Conservation (phyloP, 2,113 vertebrate genomes). For the Centropristis striata region DNA sequence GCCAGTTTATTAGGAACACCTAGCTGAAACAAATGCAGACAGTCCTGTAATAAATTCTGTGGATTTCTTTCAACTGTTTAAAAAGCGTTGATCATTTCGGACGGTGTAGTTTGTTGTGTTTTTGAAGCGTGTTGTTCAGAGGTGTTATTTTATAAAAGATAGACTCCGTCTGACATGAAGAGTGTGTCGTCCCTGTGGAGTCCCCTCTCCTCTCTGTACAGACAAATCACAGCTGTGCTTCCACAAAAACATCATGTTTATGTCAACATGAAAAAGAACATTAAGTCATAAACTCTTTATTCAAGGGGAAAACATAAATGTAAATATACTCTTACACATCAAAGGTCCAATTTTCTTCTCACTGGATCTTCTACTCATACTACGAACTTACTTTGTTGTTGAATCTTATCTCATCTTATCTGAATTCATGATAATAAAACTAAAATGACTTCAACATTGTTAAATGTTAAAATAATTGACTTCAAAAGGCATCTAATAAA, state of each 20-base stretch:
- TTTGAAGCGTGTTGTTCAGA: neutral
- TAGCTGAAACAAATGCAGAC: neutral
- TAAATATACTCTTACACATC: neutral
- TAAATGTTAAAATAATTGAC: neutral
- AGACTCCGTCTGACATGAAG: neutral
- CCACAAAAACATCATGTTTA: neutral
- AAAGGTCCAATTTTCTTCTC: neutral
- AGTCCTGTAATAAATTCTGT: too few species aligned
- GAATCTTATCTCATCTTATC: too few species aligned
- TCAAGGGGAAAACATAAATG: neutral
- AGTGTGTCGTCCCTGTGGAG: neutral
- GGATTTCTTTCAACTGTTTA: neutral
- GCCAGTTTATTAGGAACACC: neutral
- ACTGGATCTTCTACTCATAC: neutral
- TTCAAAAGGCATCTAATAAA: neutral
- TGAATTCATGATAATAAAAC: too few species aligned
- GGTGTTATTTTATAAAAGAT: neutral
- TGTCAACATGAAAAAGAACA: constrained; percentile 15
- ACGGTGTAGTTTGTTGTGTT: neutral
- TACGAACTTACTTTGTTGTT: neutral
- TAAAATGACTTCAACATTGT: neutral
- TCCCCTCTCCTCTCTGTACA: neutral
- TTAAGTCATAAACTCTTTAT: neutral
- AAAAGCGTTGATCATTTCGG: neutral
- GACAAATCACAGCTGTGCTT: constrained; percentile 11